Base-by-base conservation (phyloP, 2,888 invertebrate species). In the Tethea ocularis region DNA sequence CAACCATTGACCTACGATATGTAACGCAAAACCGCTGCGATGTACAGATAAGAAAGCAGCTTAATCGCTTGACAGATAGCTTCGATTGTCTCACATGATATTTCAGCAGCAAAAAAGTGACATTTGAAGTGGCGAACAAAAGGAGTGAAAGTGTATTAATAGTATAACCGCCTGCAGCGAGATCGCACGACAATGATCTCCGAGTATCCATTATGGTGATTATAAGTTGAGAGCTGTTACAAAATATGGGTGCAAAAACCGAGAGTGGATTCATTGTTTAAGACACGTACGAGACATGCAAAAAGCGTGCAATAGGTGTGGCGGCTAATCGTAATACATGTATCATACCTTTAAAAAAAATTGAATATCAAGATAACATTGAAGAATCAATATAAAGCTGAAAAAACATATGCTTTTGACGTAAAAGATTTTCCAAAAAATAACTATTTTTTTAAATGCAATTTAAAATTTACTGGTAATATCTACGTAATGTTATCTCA, bases 131-230 rank as follows among this genome's bases (percentile, higher is more conserved):
- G 66, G 55, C 72, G 76, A 87, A 89, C 89, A 89, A 89, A 87
- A 82, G 84, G 77, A 86, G 89, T 80, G 89, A 89, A 89, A 89
- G 90, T 86, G 79, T 75, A 81, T 74, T 71, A 61, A 52, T 56
- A 59, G 71, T 68, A 72, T 67, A 71, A 68, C 63, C 62, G 67
- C 63, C 59, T 55, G 65, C 56, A 63, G 68, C 72, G 66, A 68
- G 72, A 77, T 71, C 70, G 68, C 69, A 76, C 71, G 72, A 82
- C 80, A 78, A 74, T 78, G 68, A 74, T 64, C 65, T 63, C 61
- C 52, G 59, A 57, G 61, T 60, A 67, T 70, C 68, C 61, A 73
- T 71, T 67, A 65, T 61, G 67, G 68, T 70, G 71, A 77, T 80
- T 75, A 80, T 76, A 69, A 64, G 66, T 63, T 69, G 46, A 46